phyloP scores from a whole-genome alignment of 1,140 invertebrate genomes.

The Prorops nasuta region DNA sequence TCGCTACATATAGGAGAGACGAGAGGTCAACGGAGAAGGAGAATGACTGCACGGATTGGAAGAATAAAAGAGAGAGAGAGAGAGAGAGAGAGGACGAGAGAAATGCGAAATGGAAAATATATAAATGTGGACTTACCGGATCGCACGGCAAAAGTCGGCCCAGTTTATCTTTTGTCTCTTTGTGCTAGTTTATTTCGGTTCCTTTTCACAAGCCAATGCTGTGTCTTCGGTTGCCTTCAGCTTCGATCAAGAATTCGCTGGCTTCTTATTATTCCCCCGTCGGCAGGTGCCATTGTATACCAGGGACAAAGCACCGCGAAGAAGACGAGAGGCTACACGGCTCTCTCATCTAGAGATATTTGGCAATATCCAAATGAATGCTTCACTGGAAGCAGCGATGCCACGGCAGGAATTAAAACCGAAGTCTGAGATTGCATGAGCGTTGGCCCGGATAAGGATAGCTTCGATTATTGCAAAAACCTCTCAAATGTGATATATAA shows the following conservation, averaged over 20 bases:
- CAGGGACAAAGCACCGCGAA: constrained; percentile 41
- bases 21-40: background rate
- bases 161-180: constrained; percentile 46
- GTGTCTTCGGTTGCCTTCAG: constrained; percentile 8
- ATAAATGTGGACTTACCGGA: constrained; percentile 48
- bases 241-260: constrained; percentile 42
- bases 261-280: constrained; percentile 44
- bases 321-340: too few species aligned
- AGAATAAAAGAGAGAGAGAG: background rate
- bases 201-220: constrained; percentile 6
- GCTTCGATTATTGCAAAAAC: too few species aligned
- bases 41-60: background rate
- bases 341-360: constrained; percentile 41
- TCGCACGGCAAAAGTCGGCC: constrained; percentile 29
- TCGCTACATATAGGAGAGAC: background rate
- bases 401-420: too few species aligned
- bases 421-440: too few species aligned
- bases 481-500: too few species aligned
- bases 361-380: constrained; percentile 44
- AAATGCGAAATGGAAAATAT: constrained; percentile 33
- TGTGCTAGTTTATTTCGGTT: constrained; percentile 20
- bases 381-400: too few species aligned
- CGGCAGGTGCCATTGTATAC: constrained; percentile 38
- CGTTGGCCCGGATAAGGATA: too few species aligned
- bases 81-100: background rate